Base-by-base conservation (phyloP, 2,797 vertebrate species). In the Onychomys leucogaster region DNA sequence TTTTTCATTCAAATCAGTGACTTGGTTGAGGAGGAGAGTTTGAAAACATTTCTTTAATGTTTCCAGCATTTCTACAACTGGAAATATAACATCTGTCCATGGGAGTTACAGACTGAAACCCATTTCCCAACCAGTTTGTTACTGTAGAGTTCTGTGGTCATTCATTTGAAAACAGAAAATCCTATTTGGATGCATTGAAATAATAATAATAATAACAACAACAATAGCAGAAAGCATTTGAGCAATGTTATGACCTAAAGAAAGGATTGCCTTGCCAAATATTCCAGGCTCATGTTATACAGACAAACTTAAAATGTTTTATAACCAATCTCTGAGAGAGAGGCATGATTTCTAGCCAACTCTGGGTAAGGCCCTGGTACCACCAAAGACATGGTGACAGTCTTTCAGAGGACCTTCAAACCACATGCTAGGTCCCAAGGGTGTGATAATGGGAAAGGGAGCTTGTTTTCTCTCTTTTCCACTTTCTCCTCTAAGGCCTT, bases 21-120 rank as follows among this genome's bases (percentile, higher is more conserved):
- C 78, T 97, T 95, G 93, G 81, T 97, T 95, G 94, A 96, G 67
- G 82, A 96, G 80, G 55, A 93, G 82, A 98, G 93, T 97, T 97
- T 97, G 96, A 98, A 98, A 98, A 98, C 96, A 98, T 96, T 95
- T 94, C 63, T 55, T 69, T 96, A 93, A 92, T 96, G 97, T 97
- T 97, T 97, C 94, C 65, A 97, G 90, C 78, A 87, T 96, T 97
- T 96, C 96, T 76, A 94, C 96, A 94, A 90, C 96, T 97, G 88
- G 97, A 97, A 96, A 96, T 96, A 82, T 93, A 94, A 84, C 84
- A 93, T 95, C 91, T 76, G 93, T 73, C 71, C 77, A 83, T 96
- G 90, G 89, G 96, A 97, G 85, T 92, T 96, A 93, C 49, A 94
- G 76, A 97, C 32, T 78, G 80, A 97, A 96, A 96, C 46, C 43